phyloP scores from a whole-genome alignment of 2,888 invertebrate species.

The Megalurothrips usitatus region DNA sequence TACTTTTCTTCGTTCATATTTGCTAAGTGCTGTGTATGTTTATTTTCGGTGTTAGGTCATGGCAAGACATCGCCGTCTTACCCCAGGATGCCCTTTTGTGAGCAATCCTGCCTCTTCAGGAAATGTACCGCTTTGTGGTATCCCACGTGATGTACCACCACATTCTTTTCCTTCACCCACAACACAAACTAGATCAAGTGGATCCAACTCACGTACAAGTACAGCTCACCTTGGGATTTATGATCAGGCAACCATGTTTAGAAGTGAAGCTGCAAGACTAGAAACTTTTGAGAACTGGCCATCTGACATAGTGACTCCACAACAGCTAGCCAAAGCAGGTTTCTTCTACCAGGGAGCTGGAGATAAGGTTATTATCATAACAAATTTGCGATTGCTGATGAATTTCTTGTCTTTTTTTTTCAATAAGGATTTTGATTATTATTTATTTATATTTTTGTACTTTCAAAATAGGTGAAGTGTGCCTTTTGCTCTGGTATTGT shows the following conservation, averaged over 20 bases:
- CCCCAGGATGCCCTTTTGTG: conserved; percentile 68
- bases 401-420: not conserved
- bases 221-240: conserved; percentile 25
- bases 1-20: not conserved
- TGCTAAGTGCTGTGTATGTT: not conserved
- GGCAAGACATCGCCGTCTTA: conserved; percentile 60
- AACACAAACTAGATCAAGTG: conserved; percentile 1
- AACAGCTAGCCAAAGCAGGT: conserved; percentile 73
- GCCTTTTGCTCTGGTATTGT: conserved; percentile 74
- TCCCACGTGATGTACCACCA: not conserved
- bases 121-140: conserved; percentile 55
- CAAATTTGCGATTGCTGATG: conserved; percentile 34
- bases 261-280: conserved; percentile 58
- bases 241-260: conserved; percentile 42
- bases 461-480: conserved; percentile 60
- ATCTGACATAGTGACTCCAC: conserved; percentile 58
- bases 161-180: conserved; percentile 20
- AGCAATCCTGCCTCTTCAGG: conserved; percentile 60
- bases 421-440: not conserved
- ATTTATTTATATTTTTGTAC: conserved; percentile 13
- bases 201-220: not conserved
- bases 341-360: conserved; percentile 73
- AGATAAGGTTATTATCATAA: conserved; percentile 50
- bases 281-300: conserved; percentile 73
- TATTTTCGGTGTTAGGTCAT: conserved; percentile 48